Percentiles rank a stretch among this genome's conserved stretches.
phyloP scores from a whole-genome alignment of 2,888 invertebrate genomes.

The Amiota mariae region DNA sequence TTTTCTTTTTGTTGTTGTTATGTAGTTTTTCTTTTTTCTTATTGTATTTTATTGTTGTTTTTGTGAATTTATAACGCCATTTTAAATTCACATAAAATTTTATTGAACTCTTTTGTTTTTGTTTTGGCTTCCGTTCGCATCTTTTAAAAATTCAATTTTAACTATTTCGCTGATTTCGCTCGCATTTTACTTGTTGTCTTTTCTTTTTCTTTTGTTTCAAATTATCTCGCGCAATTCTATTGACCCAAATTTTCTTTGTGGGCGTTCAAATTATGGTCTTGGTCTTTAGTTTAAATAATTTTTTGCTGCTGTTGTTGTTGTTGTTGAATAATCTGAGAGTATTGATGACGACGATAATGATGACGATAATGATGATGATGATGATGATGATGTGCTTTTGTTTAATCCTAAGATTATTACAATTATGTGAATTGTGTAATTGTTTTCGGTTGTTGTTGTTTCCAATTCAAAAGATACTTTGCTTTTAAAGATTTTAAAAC shows the following conservation, averaged over 20 bases:
- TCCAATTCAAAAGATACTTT: no score
- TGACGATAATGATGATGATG: no score
- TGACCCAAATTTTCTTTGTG: conserved; percentile 52
- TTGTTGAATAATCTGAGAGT: no score
- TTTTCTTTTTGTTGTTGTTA: conserved; percentile 28
- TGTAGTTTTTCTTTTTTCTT: conserved; percentile 32
- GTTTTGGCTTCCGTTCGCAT: conserved; percentile 15
- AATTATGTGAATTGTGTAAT: not conserved
- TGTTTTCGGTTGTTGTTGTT: not conserved
- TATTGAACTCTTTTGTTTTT: conserved; percentile 22
- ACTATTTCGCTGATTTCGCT: not conserved
- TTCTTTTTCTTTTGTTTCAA: not conserved
- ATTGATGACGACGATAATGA: no score
- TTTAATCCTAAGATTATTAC: no score
- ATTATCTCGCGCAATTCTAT: conserved; percentile 52
- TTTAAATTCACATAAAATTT: conserved; percentile 15
- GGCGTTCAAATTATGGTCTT: not conserved
- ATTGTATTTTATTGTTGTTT: not conserved
- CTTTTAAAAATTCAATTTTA: not conserved
- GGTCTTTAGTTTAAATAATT: not conserved
- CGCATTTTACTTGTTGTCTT: conserved; percentile 22
- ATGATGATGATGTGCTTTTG: no score
- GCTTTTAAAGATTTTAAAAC: no score
- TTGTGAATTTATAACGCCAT: conserved; percentile 22
- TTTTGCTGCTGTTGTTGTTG: conserved; percentile 30